Evolutionary conservation across 2,888 invertebrate species (phyloP), one percentile per base, ranked within the genome.

Genomic region (Dasypogon diadema): DNA sequence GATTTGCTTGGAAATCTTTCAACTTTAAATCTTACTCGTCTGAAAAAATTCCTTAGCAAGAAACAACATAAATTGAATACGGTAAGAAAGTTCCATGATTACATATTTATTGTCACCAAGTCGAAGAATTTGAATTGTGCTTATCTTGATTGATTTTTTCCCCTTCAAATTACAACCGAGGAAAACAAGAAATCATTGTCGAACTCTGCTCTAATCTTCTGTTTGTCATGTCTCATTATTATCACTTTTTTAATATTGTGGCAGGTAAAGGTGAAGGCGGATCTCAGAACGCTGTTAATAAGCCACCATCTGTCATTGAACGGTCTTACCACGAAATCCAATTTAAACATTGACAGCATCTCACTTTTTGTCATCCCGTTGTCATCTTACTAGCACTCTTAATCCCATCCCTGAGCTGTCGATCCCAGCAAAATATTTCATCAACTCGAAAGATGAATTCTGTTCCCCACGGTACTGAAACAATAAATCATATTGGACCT

Each of bases 401-500:
- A 68, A 68, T 68, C 65, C 65, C 65, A 48, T 48, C 24, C 14
- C 12, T 6, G 48, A 48, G 18, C 46, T 68, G 46, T 68, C 65
- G 48, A 48, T 68, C 24, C 24, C 46, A n/a, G 14, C 48, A 21
- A 34, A 68, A 68, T 68, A 68, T 68, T 68, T 68, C 65, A 68
- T 68, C 65, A 48, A 34, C 48, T 68, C 3, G 65, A 8, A 68
- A 68, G 65, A 68, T 68, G 48, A 68, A 68, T 42, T 37, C 16
- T 26, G 12, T 46, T 14, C 24, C 46, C n/a, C 65, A 18, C n/a
- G 14, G 26, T 48, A 26, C 24, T 68, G 65, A 68, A 26, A 68
- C 65, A 68, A 68, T 68, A 68, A 68, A 68, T 68, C 65, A 68
- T 48, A 24, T 68, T 26, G 65, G 65, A 68, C 65, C 46, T 48